Base-by-base conservation (phyloP, 2,888 invertebrate species). In the Drosophila bunnanda region DNA sequence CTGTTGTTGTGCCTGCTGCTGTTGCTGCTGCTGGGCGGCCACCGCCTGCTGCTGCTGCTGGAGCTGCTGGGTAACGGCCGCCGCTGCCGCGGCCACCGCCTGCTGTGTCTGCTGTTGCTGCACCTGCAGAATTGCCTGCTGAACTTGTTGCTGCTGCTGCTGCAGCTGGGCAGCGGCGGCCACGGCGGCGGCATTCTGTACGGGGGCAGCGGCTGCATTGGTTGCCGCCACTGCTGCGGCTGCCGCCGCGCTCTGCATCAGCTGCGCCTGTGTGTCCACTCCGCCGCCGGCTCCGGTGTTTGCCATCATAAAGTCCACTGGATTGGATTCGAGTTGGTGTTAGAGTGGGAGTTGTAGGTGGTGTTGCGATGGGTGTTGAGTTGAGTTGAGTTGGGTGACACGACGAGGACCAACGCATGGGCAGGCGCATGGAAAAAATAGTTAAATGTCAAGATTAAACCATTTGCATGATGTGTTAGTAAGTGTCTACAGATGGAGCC, bases 231-330 rank as follows among this genome's bases (percentile, higher is more conserved):
- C 88, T 61, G 92, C 80, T 41, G 89, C 89, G 38, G 91, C 82
- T 75, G 91, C 78, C 59, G 91, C 83, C 69, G 91, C 70, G 71
- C 77, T 89, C 79, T 91, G 79, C 85, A 90, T 82, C 65, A 90
- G 68, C 34, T 91, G 87, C 52, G 91, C 79, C 73, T 91, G 90
- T 66, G 89, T 89, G 55, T 90, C 90, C 56, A 90, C 90, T 74
- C 89, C 90, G 68, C 89, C 83, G 15, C 85, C 79, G 83, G 90
- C 80, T 78, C 91, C 88, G 59, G 90, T 90, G 75, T 92, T 92
- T 69, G 92, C 92, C 92, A 92, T 92, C 89, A 91, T 92, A 80
- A 91, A 91, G 77, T 91, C 91, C 91, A 90, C 91, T 91, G 58
- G 30, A 15, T 48, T 28, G 25, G 28, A 20, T 25, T 66, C 54